A percentile compares a stretch with the other conserved stretches of the same genome.
These are phyloP conservation scores for Hypomesus transpacificus DNA, from an alignment of 2,113 vertebrate genomes.

Conservation along the genomic window DNA sequence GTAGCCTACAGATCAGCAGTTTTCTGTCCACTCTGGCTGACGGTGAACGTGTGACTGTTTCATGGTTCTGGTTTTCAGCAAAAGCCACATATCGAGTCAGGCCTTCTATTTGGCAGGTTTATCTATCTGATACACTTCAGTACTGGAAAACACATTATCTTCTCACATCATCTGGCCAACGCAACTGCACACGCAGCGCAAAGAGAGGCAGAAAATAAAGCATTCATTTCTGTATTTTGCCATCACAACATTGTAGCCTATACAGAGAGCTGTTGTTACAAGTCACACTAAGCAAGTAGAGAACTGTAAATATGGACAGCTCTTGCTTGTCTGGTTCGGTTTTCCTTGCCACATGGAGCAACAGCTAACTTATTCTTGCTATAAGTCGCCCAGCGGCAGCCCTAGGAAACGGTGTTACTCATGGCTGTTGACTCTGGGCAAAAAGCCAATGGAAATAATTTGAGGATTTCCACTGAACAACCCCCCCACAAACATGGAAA, in stretches of 20 bases:
- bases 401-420: constrained; percentile 10
- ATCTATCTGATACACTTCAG: constrained; percentile 3
- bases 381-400: background rate
- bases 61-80: too few relatives aligned
- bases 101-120: too few relatives aligned
- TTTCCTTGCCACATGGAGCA: background rate
- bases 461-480: constrained; percentile 16
- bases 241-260: too few relatives aligned
- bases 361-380: background rate
- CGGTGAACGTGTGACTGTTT: background rate
- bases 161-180: background rate
- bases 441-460: constrained; percentile 31
- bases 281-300: too few relatives aligned
- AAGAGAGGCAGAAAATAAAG: too few relatives aligned
- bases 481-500: constrained; percentile 12
- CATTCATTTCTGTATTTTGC: too few relatives aligned
- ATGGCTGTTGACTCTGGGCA: constrained; percentile 13
- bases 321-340: background rate
- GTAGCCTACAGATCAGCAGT: constrained; percentile 10
- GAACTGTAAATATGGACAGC: background rate
- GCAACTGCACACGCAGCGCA: too few relatives aligned
- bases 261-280: too few relatives aligned
- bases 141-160: constrained; percentile 36
- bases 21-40: constrained; percentile 6
- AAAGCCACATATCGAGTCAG: too few relatives aligned